Conservation (phyloP, 2,113 vertebrate species). For the Thomomys bottae region DNA sequence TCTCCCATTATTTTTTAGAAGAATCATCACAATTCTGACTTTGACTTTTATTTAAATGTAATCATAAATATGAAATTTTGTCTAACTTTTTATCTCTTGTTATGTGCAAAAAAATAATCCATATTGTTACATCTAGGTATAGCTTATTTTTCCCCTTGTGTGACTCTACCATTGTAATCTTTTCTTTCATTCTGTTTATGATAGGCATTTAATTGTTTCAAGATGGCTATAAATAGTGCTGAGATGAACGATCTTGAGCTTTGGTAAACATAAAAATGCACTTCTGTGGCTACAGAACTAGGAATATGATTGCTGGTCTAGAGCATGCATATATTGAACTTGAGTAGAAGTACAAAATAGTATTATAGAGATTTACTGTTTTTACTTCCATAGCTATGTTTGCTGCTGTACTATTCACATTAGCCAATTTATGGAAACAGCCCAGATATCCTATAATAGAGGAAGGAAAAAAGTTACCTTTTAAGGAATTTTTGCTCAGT, state of each 20-base stretch:
- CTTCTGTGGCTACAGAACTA: not conserved
- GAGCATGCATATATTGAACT: not conserved
- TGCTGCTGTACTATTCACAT: no score
- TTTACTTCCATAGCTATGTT: no score
- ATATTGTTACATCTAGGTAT: not conserved
- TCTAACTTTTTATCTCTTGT: not conserved
- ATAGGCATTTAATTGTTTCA: conserved; percentile 12
- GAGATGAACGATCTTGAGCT: not conserved
- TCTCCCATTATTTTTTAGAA: not conserved
- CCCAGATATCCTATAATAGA: no score
- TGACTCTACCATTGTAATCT: not conserved
- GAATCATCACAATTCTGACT: not conserved
- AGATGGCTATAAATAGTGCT: not conserved
- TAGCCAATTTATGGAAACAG: no score
- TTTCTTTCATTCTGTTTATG: not conserved
- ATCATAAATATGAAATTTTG: not conserved
- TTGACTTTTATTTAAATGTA: not conserved
- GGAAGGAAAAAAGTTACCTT: not conserved
- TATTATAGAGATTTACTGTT: not conserved
- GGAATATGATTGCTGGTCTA: not conserved
- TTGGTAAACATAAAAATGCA: not conserved
- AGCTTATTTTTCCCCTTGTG: not conserved
- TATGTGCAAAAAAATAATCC: not conserved
- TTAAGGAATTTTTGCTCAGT: conserved; percentile 23
- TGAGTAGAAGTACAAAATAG: not conserved